These are phyloP conservation scores for Silurus aristotelis DNA, from an alignment of 2,797 vertebrate species.

Conservation along the genomic window DNA sequence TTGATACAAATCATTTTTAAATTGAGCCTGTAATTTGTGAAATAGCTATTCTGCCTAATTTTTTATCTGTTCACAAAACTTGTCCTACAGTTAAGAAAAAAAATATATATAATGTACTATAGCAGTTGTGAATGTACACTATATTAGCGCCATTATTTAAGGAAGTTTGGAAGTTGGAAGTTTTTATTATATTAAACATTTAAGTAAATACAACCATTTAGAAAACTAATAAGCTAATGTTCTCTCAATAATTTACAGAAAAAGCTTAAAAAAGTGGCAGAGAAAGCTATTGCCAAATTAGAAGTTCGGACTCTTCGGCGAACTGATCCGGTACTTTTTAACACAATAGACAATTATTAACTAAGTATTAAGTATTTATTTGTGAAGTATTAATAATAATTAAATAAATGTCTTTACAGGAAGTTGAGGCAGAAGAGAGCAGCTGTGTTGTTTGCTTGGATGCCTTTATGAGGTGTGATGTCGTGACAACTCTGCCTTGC, in stretches of 20 bases:
- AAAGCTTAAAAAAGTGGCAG: slow-evolving; percentile 81
- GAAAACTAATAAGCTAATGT: not conserved
- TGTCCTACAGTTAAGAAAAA: not conserved
- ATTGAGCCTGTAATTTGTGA: not conserved
- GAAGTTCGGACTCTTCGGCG: slow-evolving; percentile 82
- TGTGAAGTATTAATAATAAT: not conserved
- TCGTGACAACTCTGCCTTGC: slow-evolving; percentile 90
- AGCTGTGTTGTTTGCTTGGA: slow-evolving; percentile 92
- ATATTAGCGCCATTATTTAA: not conserved
- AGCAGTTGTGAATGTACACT: not conserved
- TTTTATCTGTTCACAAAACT: not conserved
- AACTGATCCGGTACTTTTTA: slow-evolving; percentile 77
- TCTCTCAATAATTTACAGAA: slow-evolving; percentile 64
- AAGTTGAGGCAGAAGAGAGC: slow-evolving; percentile 78
- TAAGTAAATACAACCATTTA: not conserved
- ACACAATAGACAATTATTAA: too few relatives aligned
- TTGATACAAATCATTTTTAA: slow-evolving; percentile 39
- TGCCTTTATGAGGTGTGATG: slow-evolving; percentile 82
- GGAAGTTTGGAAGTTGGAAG: too few relatives aligned
- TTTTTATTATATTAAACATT: not conserved
- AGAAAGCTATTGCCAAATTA: slow-evolving; percentile 83
- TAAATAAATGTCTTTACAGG: slow-evolving; percentile 64
- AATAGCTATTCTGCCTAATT: not conserved
- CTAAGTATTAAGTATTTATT: not conserved
- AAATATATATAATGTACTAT: not conserved